phyloP scores from a whole-genome alignment of 2,113 vertebrate species.

The Centropristis striata region DNA sequence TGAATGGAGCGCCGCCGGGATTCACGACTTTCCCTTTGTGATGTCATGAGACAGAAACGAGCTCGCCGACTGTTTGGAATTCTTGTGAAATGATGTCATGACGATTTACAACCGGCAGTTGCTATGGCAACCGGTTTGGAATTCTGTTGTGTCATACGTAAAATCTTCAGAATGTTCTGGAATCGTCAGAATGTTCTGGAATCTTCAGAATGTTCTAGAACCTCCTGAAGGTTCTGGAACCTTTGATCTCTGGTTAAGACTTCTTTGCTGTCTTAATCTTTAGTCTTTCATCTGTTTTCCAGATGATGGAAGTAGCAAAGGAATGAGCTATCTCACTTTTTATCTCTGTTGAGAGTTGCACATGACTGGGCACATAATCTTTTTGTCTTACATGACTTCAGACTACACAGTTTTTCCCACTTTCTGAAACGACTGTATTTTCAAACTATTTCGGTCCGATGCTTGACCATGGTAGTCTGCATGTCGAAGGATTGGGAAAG shows the following conservation, averaged over 20 bases:
- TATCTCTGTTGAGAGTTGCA: too few relatives aligned
- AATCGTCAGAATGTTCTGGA: background rate
- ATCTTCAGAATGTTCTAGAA: background rate
- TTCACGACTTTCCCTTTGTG: background rate
- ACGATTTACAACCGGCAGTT: background rate
- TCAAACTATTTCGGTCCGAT: too few relatives aligned
- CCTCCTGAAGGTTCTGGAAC: background rate
- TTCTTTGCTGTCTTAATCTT: too few relatives aligned
- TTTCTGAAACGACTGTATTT: too few relatives aligned
- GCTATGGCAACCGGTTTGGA: background rate
- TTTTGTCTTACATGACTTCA: too few relatives aligned
- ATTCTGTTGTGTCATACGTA: background rate
- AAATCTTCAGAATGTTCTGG: background rate
- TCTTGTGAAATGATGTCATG: background rate
- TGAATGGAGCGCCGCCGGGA: background rate
- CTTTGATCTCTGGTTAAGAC: background rate
- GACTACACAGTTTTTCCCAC: too few relatives aligned
- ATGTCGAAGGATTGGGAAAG: too few relatives aligned
- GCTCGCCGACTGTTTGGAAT: conserved; percentile 13
- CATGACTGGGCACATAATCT: too few relatives aligned
- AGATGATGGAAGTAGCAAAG: too few relatives aligned
- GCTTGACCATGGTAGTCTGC: too few relatives aligned
- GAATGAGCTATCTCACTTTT: too few relatives aligned
- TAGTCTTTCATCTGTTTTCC: too few relatives aligned
- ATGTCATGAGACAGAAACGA: conserved; percentile 15